Percentiles rank a stretch among this genome's conserved stretches.
Conservation (phyloP, 1,140 invertebrate genomes). For the Brachystomella parvula region DNA sequence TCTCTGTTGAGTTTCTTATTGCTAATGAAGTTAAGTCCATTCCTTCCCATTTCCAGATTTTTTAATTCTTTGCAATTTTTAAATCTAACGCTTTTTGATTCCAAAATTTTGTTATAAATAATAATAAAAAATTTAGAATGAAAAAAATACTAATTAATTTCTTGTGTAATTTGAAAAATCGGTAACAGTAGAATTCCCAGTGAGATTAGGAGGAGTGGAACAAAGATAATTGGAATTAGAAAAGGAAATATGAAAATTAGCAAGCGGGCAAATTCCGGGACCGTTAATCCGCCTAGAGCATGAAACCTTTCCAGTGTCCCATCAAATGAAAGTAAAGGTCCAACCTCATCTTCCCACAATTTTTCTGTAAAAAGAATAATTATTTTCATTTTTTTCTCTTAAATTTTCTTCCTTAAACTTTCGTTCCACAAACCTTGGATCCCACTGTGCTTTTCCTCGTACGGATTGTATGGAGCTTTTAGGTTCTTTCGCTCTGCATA, state of each 20-base stretch:
- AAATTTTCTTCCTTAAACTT: background rate
- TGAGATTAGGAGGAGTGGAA: slow-evolving; percentile 5
- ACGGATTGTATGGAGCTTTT: too few species aligned
- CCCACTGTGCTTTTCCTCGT: too few species aligned
- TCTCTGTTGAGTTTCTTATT: too few species aligned
- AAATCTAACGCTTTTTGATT: too few species aligned
- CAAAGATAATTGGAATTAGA: slow-evolving; percentile 3
- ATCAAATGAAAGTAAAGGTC: background rate
- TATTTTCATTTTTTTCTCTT: background rate
- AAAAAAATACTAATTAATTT: too few species aligned
- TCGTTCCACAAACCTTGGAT: too few species aligned
- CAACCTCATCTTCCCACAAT: background rate
- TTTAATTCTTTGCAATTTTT: too few species aligned
- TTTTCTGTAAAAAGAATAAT: background rate
- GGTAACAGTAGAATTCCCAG: background rate
- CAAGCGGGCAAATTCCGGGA: background rate
- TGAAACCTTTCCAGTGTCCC: background rate
- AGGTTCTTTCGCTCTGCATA: too few species aligned
- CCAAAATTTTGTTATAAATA: too few species aligned
- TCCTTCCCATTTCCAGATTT: too few species aligned
- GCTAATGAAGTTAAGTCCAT: too few species aligned
- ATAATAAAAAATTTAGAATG: too few species aligned
- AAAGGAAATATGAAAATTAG: slow-evolving; percentile 7
- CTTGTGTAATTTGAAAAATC: background rate
- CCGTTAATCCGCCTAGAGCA: background rate